Evolutionary conservation across 2,797 vertebrate species (phyloP).

Genomic region (Pantherophis vulpinus): DNA sequence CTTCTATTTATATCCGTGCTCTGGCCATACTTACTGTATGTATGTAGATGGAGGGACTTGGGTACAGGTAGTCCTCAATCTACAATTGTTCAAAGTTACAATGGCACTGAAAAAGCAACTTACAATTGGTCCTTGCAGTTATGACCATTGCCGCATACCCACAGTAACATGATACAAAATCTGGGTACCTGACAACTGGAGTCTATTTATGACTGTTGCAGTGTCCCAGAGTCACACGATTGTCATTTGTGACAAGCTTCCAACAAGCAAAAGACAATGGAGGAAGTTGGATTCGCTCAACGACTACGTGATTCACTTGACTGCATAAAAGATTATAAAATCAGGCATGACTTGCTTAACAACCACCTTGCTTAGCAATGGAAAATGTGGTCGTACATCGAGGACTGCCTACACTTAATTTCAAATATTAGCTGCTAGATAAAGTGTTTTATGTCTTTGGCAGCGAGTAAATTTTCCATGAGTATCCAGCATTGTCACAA

Average conservation of each 20-base stretch:
- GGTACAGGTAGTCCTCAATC: not conserved
- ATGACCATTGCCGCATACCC: not conserved
- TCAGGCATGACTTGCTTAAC: not conserved
- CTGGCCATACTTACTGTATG: not conserved
- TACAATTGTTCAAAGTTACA: not conserved
- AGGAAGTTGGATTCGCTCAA: not conserved
- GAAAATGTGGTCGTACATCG: not conserved
- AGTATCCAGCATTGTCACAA: not conserved
- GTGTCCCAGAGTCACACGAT: not conserved
- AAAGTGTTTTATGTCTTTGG: not conserved
- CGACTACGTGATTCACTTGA: not conserved
- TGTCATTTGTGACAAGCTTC: not conserved
- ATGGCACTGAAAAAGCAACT: not conserved
- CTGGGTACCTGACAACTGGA: not conserved
- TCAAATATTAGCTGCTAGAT: not conserved
- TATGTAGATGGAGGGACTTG: slow-evolving; percentile 22
- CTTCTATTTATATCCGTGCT: not conserved
- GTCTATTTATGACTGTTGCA: not conserved
- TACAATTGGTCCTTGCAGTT: not conserved
- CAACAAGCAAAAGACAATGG: not conserved
- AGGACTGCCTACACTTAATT: not conserved
- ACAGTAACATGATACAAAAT: not conserved
- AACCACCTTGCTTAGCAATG: not conserved
- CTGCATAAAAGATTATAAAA: not conserved
- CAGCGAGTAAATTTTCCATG: not conserved